Base-by-base conservation (phyloP, 1,140 invertebrate species). In the Drosophila cardini region DNA sequence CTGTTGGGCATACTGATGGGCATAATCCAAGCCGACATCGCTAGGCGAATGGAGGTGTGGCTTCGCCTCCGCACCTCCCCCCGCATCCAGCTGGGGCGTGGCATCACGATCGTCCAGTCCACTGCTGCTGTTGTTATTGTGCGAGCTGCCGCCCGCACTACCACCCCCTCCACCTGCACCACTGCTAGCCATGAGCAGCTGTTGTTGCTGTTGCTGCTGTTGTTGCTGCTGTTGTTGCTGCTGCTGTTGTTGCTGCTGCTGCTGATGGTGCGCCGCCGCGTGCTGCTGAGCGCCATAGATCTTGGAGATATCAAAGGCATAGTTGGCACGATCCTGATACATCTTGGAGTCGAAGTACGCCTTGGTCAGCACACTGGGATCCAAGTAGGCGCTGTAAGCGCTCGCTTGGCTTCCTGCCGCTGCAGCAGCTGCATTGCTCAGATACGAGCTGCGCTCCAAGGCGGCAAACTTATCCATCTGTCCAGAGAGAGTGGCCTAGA, bases 321-420 rank as follows among this genome's bases (percentile, higher is more conserved):
- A 93, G 71, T 94, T 93, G 81, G 93, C 95, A 72, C 94, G 94
- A 80, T 96, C 95, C 94, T 96, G 96, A 92, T 96, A 96, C 93
- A 96, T 95, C 85, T 96, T 95, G 7, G 95, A 95, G 83, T 96
- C 95, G 71, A 95, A 95, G 90, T 97, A 97, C 1, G 96, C 96
- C 90, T 97, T 97, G 71, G 95, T 95, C 11, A 96, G 93, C 2
- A 96, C 95, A 0, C 95, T 95, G 11, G 95, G 95, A 80, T 96
- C 96, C 68, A 96, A 92, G 80, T 96, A 96, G 42, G 95, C 94
- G 80, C 91, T 91, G 32, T 92, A 92, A 8, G 91, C 87, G 61
- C 90, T 91, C 26, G 90, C 91, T 75, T 92, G 91, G 15, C 87
- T 58, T 38, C 76, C 84, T 26, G 81, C 89, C 6, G 89, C 75